A percentile compares a stretch with the other conserved stretches of the same genome.
phyloP scores from a whole-genome alignment of 2,113 vertebrate genomes.

The Glareola pratincola region DNA sequence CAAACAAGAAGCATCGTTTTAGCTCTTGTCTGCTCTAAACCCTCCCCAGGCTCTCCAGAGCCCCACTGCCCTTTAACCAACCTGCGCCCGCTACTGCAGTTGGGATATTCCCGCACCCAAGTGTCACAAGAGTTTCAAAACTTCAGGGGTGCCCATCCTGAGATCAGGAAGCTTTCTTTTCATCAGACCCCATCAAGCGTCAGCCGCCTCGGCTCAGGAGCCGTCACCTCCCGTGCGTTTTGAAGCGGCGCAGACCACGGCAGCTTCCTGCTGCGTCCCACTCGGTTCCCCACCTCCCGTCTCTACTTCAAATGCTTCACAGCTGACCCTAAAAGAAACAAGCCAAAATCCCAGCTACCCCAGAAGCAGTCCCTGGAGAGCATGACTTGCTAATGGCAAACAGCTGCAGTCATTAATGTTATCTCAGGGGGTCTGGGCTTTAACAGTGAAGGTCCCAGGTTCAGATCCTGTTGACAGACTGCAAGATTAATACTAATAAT shows the following conservation, averaged over 20 bases:
- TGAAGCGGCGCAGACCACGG: rapidly evolving
- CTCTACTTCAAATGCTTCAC: background rate
- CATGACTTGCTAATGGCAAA: conserved; percentile 13
- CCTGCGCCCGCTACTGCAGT: background rate
- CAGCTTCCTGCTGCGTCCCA: background rate
- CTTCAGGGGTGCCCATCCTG: background rate
- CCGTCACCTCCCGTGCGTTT: rapidly evolving
- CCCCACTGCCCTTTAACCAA: background rate
- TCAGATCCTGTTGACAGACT: conserved; percentile 11
- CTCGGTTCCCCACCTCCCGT: background rate
- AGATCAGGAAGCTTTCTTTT: background rate
- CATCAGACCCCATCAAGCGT: background rate
- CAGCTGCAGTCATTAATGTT: conserved; percentile 14
- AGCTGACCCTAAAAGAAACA: conserved; percentile 13
- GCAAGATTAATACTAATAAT: conserved; percentile 22
- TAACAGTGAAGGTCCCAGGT: background rate
- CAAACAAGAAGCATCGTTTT: background rate
- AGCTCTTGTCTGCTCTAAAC: background rate
- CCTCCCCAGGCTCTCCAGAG: background rate
- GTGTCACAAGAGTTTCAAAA: background rate
- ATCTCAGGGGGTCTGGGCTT: background rate
- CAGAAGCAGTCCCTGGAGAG: background rate
- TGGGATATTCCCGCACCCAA: background rate
- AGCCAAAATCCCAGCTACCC: background rate
- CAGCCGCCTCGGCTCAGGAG: rapidly evolving